These are phyloP conservation scores for Coremacera marginata DNA, from an alignment of 2,888 invertebrate species.

Conservation along the genomic window DNA sequence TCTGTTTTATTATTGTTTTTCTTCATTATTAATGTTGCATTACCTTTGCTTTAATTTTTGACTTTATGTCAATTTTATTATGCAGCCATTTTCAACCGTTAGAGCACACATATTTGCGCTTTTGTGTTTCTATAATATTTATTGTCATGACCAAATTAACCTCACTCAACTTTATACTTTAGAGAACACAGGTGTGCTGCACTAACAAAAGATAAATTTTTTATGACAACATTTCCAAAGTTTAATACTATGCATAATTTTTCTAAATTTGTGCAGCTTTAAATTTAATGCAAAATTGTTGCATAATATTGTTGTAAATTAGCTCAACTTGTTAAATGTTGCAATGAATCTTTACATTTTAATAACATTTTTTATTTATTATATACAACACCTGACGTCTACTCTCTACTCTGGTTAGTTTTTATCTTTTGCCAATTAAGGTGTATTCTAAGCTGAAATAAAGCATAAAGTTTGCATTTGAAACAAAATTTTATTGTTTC, in stretches of 20 bases:
- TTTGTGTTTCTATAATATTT: background rate
- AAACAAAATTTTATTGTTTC: too few relatives aligned
- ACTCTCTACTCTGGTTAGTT: too few relatives aligned
- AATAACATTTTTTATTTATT: background rate
- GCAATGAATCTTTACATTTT: background rate
- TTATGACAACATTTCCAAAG: too few relatives aligned
- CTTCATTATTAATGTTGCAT: background rate
- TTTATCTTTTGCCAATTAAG: too few relatives aligned
- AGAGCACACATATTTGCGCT: slow-evolving; percentile 12
- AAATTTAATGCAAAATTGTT: background rate
- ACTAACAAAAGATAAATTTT: too few relatives aligned
- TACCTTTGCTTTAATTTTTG: slow-evolving; percentile 5
- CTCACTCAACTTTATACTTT: background rate
- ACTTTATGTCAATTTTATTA: slow-evolving; percentile 28
- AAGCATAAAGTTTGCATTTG: too few relatives aligned
- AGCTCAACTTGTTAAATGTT: background rate
- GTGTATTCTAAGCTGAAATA: too few relatives aligned
- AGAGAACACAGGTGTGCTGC: too few relatives aligned
- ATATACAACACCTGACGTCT: background rate
- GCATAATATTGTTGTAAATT: background rate
- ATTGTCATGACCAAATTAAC: background rate
- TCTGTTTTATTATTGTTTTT: background rate
- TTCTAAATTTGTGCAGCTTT: background rate
- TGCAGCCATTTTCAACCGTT: background rate
- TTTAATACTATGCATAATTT: too few relatives aligned